A percentile compares a stretch with the other conserved stretches of the same genome.
These are phyloP conservation scores for Lepidochrysops patricia DNA, from an alignment of 2,888 invertebrate species.

Conservation along the genomic window DNA sequence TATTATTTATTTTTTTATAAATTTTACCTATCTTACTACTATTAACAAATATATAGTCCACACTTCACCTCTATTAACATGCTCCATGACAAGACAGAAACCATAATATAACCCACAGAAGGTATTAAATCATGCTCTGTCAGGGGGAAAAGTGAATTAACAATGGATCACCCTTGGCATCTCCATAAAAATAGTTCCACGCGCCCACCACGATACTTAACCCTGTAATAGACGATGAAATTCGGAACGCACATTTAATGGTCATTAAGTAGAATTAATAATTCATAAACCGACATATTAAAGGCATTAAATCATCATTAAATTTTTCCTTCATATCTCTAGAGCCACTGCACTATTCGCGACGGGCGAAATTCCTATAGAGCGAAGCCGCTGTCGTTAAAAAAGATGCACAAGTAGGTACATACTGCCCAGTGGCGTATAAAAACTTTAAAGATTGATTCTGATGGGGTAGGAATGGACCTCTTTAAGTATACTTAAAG, in stretches of 20 bases:
- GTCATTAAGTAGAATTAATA: background rate
- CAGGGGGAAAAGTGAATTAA: constrained; percentile 34
- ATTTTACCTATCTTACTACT: constrained; percentile 18
- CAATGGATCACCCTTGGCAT: constrained; percentile 36
- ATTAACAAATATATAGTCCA: too few species aligned
- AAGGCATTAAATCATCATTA: background rate
- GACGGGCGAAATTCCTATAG: too few species aligned
- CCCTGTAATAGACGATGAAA: constrained; percentile 31
- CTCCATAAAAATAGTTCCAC: constrained; percentile 64
- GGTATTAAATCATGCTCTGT: constrained; percentile 56
- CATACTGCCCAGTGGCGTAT: too few species aligned
- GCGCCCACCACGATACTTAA: constrained; percentile 45
- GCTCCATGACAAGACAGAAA: constrained; percentile 16
- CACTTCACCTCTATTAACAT: too few species aligned
- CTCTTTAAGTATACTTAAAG: too few species aligned
- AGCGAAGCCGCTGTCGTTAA: too few species aligned
- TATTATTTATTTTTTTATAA: too few species aligned
- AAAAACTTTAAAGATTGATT: too few species aligned
- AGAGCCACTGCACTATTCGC: too few species aligned
- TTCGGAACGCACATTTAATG: constrained; percentile 14
- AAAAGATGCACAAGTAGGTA: too few species aligned
- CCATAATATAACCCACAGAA: constrained; percentile 29
- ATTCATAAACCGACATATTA: background rate
- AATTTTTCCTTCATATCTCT: background rate
- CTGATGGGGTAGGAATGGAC: too few species aligned